Conservation (phyloP, 2,797 vertebrate species). For the Rachycentron canadum region DNA sequence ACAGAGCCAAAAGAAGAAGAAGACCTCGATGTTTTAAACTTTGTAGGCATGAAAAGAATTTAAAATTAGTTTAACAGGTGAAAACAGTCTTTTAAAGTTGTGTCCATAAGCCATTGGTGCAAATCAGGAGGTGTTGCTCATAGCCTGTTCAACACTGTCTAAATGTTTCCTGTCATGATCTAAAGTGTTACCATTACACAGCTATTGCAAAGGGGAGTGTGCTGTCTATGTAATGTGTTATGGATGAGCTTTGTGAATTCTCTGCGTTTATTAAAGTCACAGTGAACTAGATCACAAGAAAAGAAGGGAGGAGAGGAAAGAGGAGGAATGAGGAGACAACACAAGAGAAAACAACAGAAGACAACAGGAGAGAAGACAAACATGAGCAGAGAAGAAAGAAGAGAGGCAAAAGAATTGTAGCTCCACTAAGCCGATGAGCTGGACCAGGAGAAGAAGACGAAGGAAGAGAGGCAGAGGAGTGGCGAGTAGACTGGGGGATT, state of each 20-base stretch:
- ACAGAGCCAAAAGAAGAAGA: too few relatives aligned
- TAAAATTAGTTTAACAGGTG: background rate
- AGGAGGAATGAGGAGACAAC: slow-evolving; percentile 8
- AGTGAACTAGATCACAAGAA: background rate
- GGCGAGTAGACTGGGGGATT: slow-evolving; percentile 84
- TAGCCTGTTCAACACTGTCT: background rate
- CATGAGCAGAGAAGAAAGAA: slow-evolving; percentile 57
- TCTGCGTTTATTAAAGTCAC: background rate
- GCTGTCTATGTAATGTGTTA: background rate
- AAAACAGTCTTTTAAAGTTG: background rate
- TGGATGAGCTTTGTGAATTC: background rate
- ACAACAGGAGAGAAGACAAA: slow-evolving; percentile 60
- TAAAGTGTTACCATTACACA: background rate
- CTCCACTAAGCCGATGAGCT: slow-evolving; percentile 70
- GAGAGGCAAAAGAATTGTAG: slow-evolving; percentile 60
- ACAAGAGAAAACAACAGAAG: slow-evolving; percentile 21
- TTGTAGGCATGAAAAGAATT: background rate
- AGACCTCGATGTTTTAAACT: too few relatives aligned
- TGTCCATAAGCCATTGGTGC: background rate
- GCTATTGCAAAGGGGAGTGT: background rate
- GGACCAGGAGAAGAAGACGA: slow-evolving; percentile 71
- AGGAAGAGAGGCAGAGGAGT: slow-evolving; percentile 72
- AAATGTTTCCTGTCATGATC: slow-evolving; percentile 5
- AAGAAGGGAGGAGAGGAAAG: slow-evolving; percentile 1
- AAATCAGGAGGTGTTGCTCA: background rate